Evolutionary conservation across 2,888 invertebrate species (phyloP), one percentile per base, ranked within the genome.

Genomic region (Leptopilina drosophilae): DNA sequence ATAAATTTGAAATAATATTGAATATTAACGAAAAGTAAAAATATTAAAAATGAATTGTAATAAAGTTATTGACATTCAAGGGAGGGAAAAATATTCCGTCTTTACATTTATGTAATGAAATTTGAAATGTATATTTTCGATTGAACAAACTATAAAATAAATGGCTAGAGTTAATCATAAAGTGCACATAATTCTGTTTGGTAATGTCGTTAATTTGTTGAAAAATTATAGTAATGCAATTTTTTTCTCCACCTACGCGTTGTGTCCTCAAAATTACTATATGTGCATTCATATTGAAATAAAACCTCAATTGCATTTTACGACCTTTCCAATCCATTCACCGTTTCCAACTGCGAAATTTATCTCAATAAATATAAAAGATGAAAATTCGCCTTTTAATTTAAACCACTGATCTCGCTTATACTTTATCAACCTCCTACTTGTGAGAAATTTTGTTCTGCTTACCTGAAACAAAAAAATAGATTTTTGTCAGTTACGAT

Each of bases 381-480:
- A 73, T 40, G 56, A 33, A 53, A 73, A 56, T 59, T n/a, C 56
- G 56, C 14, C 53, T 56, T 46, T 46, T 46, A 46, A 33, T 73
- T 26, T 73, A 5, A 49, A 20, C 1, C 1, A 73, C 9, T 33
- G 73, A 73, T 59, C 73, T 56, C 73, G 56, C 73, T 56, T 73
- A 56, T 53, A 33, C 56, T 33, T 69, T 69, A 12, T 69, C 53
- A 62, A 20, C 4, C 15, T 62, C 15, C 8, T 62, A 53, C 14
- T 26, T 8, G 40, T 56, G 33, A 73, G n/a, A 33, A 59, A 40
- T 33, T n/a, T 15, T 56, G 12, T 75, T 20, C 64, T 78, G 40
- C 75, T 64, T 75, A 78, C 78, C 78, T 78, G 53, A 73, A 78
- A 78, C 78, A 78, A 11, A 78, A 65, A 64, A 8, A 33, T 0